phyloP scores from a whole-genome alignment of 2,888 invertebrate species.

The Cataglyphis albicans region DNA sequence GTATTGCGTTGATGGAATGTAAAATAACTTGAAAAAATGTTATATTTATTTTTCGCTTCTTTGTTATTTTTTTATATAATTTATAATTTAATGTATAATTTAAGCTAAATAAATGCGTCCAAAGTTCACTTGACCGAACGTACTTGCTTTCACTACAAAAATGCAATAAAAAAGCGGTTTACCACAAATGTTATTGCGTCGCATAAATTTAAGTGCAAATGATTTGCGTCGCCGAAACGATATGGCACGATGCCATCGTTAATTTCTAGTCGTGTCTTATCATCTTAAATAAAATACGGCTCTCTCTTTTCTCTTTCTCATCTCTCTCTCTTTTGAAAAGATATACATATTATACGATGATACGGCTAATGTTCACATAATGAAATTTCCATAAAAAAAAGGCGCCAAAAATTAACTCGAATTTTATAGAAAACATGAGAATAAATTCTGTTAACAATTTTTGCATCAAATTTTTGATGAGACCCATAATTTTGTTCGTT shows the following conservation, averaged over 20 bases:
- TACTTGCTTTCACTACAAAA: slow-evolving; percentile 8
- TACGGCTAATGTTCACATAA: neutral
- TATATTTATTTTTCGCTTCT: neutral
- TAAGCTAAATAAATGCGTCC: neutral
- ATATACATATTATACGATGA: neutral
- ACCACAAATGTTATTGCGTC: neutral
- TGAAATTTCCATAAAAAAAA: slow-evolving; percentile 2
- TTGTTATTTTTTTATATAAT: neutral
- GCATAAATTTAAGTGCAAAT: neutral
- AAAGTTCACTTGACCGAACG: neutral
- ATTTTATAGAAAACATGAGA: neutral
- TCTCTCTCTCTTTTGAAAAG: neutral
- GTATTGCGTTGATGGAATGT: neutral
- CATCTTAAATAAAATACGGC: neutral
- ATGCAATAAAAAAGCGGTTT: neutral
- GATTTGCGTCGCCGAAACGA: neutral
- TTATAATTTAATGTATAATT: neutral
- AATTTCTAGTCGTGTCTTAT: slow-evolving; percentile 24
- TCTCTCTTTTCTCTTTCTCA: neutral
- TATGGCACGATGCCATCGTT: slow-evolving; percentile 8
- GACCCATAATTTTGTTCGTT: neutral
- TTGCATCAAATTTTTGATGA: neutral
- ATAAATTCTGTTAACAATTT: neutral
- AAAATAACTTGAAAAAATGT: neutral
- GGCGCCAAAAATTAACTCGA: neutral